Base-by-base conservation (phyloP, 1,140 invertebrate genomes). In the Tribolium madens region DNA sequence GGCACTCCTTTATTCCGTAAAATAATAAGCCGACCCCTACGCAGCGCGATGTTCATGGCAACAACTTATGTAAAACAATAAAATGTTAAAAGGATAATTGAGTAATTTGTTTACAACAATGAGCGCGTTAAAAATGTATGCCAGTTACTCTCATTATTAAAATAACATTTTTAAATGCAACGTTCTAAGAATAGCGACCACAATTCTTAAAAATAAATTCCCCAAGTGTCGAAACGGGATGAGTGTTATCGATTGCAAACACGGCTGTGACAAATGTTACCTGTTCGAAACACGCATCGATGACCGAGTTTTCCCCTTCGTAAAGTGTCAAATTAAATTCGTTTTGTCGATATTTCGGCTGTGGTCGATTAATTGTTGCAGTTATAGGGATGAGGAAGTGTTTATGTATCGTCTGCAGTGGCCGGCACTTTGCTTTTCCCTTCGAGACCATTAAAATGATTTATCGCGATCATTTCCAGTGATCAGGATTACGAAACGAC, bases 311-410 rank as follows among this genome's bases (percentile, higher is more conserved):
- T 18, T 21, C 14, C 36, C 36, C 36, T 21, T 57, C 52, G 17
- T 57, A 18, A 57, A 10, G 52, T 57, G 52, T 57, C 52, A 57
- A 21, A 57, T 57, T 57, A 57, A 64, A 64, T 64, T 64, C 26
- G 31, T 9, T 64, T 13, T 18, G 31, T 33, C 57, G 57, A 33
- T 64, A 64, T 33, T 64, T 26, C 57, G 57, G 10, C 6, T 33
- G 57, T 13, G 57, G 57, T 64, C 57, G 31, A 64, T 64, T 64
- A 64, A 64, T 64, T 33, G 21, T 64, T 64, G 57, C 17, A 42
- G 26, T 60, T 60, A 60, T 60, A 60, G n/a, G n/a, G n/a, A n/a
- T n/a, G n/a, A 26, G 57, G 57, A 64, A 26, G 57, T 64, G 57
- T 64, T 64, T 64, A 21, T 57, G 52, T 57, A 57, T 18, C 17